Evolutionary conservation across 1,140 invertebrate genomes (phyloP).

Genomic region (Leptinotarsa texana): DNA sequence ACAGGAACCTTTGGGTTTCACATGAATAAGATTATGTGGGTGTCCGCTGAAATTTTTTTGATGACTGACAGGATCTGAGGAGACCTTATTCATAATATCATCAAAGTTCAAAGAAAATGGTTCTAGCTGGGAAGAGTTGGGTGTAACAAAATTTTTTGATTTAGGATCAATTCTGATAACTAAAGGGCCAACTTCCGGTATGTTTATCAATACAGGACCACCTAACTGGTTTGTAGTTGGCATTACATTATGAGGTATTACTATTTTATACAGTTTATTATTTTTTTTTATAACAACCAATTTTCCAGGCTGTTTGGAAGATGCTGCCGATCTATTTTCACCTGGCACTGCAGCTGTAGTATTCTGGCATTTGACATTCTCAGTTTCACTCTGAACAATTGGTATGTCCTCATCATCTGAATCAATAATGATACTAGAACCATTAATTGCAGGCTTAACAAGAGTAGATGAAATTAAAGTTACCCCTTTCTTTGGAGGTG

Average conservation of each 20-base stretch:
- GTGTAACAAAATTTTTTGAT: background rate
- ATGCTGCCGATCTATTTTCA: background rate
- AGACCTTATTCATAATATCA: background rate
- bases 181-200: slow-evolving; percentile 21
- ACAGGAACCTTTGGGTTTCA: no score
- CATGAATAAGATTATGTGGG: no score
- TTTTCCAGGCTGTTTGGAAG: background rate
- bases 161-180: slow-evolving; percentile 15
- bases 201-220: slow-evolving; percentile 23
- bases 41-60: background rate
- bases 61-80: no score
- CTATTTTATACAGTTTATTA: slow-evolving; percentile 15
- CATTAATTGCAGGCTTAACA: background rate
- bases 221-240: background rate
- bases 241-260: slow-evolving; percentile 22
- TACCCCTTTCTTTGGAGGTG: background rate
- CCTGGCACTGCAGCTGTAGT: background rate
- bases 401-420: background rate
- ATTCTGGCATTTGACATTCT: background rate
- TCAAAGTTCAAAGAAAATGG: slow-evolving; percentile 18
- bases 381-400: background rate
- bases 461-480: background rate
- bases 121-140: background rate
- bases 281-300: slow-evolving; percentile 6
- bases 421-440: background rate